phyloP scores from a whole-genome alignment of 2,797 vertebrate species.

The Sebastes elongatus region DNA sequence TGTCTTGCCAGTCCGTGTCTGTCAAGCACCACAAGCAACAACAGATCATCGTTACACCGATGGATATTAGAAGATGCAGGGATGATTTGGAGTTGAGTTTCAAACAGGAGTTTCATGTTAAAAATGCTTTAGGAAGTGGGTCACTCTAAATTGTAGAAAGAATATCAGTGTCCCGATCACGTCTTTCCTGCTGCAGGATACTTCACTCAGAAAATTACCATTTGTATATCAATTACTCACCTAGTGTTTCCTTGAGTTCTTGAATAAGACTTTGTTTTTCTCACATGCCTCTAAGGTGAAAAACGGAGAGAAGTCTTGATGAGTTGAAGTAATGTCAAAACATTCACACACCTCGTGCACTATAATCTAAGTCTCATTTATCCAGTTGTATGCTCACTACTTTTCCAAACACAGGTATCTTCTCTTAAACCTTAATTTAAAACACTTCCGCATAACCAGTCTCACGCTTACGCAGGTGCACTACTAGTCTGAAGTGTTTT shows the following conservation, averaged over 20 bases:
- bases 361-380: background rate
- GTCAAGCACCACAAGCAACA: slow-evolving; percentile 3
- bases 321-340: too few relatives aligned
- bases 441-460: too few relatives aligned
- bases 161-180: background rate
- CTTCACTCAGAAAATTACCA: background rate
- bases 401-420: background rate
- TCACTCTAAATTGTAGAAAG: background rate
- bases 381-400: background rate
- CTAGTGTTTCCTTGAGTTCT: background rate
- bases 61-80: slow-evolving; percentile 12
- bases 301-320: too few relatives aligned
- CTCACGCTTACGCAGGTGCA: too few relatives aligned
- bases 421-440: background rate
- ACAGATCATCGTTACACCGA: slow-evolving; percentile 25
- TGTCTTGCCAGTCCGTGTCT: slow-evolving; percentile 10
- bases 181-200: background rate
- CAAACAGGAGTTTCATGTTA: slow-evolving; percentile 9
- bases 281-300: background rate
- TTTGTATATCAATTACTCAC: background rate
- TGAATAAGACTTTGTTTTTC: background rate
- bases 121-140: slow-evolving; percentile 29
- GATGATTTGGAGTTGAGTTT: background rate
- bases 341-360: too few relatives aligned
- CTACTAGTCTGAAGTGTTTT: background rate